These are phyloP conservation scores for Esperia sulphurella DNA, from an alignment of 2,888 invertebrate genomes.

Conservation along the genomic window DNA sequence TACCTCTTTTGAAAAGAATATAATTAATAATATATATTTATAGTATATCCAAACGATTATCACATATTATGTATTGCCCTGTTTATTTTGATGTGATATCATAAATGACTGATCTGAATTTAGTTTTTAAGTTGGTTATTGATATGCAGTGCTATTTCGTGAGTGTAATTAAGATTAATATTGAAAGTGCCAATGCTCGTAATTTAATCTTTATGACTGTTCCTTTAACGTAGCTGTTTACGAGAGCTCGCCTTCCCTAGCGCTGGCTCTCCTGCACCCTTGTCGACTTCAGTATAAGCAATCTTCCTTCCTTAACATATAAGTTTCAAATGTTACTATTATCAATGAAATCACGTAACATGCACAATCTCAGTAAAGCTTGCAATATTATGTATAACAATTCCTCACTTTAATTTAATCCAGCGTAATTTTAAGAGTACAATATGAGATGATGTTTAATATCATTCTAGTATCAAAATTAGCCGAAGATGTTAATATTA, in stretches of 20 bases:
- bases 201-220: constrained; percentile 77
- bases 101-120: constrained; percentile 81
- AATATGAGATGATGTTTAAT: constrained; percentile 76
- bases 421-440: constrained; percentile 79
- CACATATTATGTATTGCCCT: constrained; percentile 76
- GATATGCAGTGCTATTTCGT: constrained; percentile 79
- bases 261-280: constrained; percentile 18
- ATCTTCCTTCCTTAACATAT: constrained; percentile 51
- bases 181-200: constrained; percentile 81
- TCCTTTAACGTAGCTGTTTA: constrained; percentile 63
- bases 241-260: constrained; percentile 25
- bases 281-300: constrained; percentile 60
- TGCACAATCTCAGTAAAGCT: constrained; percentile 80
- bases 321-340: constrained; percentile 55
- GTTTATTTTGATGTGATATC: constrained; percentile 82
- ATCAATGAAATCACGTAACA: constrained; percentile 61
- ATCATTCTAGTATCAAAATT: constrained; percentile 81
- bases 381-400: constrained; percentile 75
- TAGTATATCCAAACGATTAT: constrained; percentile 75
- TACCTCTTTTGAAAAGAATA: constrained; percentile 79
- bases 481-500: constrained; percentile 80
- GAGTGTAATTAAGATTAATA: constrained; percentile 78
- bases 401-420: constrained; percentile 72
- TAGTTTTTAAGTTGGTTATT: constrained; percentile 81
- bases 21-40: constrained; percentile 71